These are phyloP conservation scores for Synergus laeviventris DNA, from an alignment of 2,888 invertebrate genomes.

Conservation along the genomic window DNA sequence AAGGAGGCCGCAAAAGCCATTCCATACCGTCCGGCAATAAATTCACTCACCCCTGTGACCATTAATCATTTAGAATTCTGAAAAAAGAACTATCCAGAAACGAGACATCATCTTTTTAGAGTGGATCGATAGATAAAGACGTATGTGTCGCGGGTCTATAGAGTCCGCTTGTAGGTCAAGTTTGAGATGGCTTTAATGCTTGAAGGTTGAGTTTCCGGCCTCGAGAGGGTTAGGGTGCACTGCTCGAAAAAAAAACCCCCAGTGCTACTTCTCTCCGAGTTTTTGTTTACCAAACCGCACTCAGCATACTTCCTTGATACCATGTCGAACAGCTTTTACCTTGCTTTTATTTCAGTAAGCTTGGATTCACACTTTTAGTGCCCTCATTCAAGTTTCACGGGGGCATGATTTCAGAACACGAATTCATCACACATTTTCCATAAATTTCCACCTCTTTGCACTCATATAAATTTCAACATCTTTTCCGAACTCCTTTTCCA, in stretches of 20 bases:
- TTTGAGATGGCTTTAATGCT: constrained; percentile 49
- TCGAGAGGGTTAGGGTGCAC: background rate
- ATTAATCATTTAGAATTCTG: constrained; percentile 33
- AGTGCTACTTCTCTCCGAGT: constrained; percentile 25
- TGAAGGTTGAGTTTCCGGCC: constrained; percentile 4
- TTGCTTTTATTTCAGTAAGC: constrained; percentile 32
- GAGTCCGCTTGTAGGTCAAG: constrained; percentile 51
- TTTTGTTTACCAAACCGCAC: constrained; percentile 42
- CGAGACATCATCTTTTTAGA: constrained; percentile 33
- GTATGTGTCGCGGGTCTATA: background rate
- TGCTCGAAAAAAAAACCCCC: background rate
- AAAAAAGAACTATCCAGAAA: constrained; percentile 20
- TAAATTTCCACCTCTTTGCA: background rate
- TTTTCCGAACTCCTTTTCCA: too few species aligned
- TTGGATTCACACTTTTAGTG: constrained; percentile 15
- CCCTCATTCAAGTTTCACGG: background rate
- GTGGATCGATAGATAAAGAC: constrained; percentile 21
- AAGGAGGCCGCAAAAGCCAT: constrained; percentile 31
- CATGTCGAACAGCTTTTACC: constrained; percentile 25
- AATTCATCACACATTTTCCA: background rate
- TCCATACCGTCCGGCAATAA: constrained; percentile 28
- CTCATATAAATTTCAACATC: background rate
- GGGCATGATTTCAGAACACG: background rate
- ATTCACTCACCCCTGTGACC: constrained; percentile 30
- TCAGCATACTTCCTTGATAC: constrained; percentile 7